These are phyloP conservation scores for Alosa alosa DNA, from an alignment of 2,113 vertebrate genomes.

Conservation along the genomic window DNA sequence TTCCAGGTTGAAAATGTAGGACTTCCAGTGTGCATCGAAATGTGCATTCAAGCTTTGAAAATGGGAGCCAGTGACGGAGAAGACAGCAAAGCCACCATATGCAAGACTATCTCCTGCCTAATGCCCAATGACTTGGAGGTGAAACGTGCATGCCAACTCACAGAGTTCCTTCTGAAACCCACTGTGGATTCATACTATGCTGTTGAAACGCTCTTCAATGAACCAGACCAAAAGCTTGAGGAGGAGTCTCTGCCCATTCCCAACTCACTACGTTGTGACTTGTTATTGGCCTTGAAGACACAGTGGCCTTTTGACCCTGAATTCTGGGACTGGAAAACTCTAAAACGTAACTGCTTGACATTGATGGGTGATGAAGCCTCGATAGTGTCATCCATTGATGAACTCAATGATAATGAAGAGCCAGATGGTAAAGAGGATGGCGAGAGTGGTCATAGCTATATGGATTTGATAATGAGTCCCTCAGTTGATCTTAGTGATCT, in stretches of 20 bases:
- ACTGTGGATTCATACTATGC: slow-evolving; percentile 97
- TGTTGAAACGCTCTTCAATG: slow-evolving; percentile 96
- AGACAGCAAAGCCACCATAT: slow-evolving; percentile 94
- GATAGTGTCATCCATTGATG: slow-evolving; percentile 95
- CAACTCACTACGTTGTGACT: slow-evolving; percentile 96
- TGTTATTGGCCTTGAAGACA: slow-evolving; percentile 96
- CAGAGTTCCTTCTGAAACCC: slow-evolving; percentile 95
- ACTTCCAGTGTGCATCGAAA: slow-evolving; percentile 94
- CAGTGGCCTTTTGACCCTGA: slow-evolving; percentile 99
- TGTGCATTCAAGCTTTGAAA: slow-evolving; percentile 94
- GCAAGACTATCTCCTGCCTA: slow-evolving; percentile 97
- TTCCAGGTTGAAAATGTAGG: slow-evolving; percentile 89
- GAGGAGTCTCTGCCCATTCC: slow-evolving; percentile 95
- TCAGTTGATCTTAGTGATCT: slow-evolving; percentile 79
- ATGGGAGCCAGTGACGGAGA: slow-evolving; percentile 86
- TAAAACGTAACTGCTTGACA: slow-evolving; percentile 94
- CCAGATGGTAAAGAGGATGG: slow-evolving; percentile 75
- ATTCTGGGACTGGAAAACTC: slow-evolving; percentile 99
- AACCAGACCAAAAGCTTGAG: slow-evolving; percentile 97
- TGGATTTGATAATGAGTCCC: slow-evolving; percentile 81
- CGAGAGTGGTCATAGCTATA: slow-evolving; percentile 80
- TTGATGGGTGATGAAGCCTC: slow-evolving; percentile 98
- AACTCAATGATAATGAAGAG: slow-evolving; percentile 90
- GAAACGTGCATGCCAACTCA: slow-evolving; percentile 96
- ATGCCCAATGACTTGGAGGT: slow-evolving; percentile 96